Evolutionary conservation across 2,797 vertebrate species (phyloP), one percentile per base, ranked within the genome.

Genomic region (Gymnodraco acuticeps): DNA sequence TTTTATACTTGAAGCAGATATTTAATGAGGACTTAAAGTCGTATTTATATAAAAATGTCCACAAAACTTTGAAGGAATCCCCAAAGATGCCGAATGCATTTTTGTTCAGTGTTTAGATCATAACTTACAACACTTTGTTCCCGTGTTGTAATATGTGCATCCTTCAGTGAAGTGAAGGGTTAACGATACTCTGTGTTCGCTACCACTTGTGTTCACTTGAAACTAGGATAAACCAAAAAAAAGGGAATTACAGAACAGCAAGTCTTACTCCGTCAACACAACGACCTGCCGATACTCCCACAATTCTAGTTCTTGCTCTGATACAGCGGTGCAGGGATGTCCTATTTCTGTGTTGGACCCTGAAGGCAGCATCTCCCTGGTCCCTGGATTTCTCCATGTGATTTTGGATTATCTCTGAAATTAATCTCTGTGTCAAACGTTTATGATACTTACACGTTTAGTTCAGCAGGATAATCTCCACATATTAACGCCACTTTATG

Each of bases 1-100:
- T 88, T 89, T 90, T 89, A 65, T 90, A 90, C 82, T 56, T 73
- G 70, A 69, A 79, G 17, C 38, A 48, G 54, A 66, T 43, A 23
- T 75, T 60, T 33, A 51, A 81, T 61, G 23, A 75, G 69, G 70
- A 80, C 65, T 53, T 71, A 0, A 64, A 47, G 63, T 80, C 80
- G 56, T 81, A 77, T 80, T 89, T 80, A 66, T 80, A 38, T 8
- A 38, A 75, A 16, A 67, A 54, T 83, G 74, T 80, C 58, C 64
- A 67, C 54, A 27, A 62, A 56, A 45, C 33, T 56, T 72, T 71
- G 19, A 71, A 31, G 66, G 73, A 27, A 70, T 45, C 64, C 77
- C 87, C 70, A 75, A 84, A 84, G 70, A 77, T n/a, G 66, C 50
- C 68, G 59, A 64, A 61, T 46, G 62, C 53, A 17, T 70, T 64